Conservation (phyloP, 2,113 vertebrate species). For the Stegastes partitus region DNA sequence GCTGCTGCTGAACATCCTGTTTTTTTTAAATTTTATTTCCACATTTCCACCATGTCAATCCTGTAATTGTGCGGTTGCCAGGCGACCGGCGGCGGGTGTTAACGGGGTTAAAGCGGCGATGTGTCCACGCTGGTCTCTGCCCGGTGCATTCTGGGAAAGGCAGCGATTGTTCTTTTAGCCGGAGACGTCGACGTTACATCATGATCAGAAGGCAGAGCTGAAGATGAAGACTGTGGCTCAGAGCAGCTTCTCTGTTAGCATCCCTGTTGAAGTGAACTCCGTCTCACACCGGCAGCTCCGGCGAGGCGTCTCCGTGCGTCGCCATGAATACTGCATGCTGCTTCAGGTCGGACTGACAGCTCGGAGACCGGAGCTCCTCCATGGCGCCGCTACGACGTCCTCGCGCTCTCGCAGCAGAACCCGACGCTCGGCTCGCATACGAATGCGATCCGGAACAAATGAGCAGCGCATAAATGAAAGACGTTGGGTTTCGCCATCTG, state of each 20-base stretch:
- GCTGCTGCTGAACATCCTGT: no score
- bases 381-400: conserved; percentile 1
- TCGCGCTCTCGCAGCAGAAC: no score
- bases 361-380: conserved; percentile 49
- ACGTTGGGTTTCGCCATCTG: background rate
- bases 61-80: background rate
- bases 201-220: background rate
- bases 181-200: no score
- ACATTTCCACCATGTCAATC: no score
- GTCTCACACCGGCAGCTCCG: no score
- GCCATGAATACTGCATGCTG: conserved; percentile 18
- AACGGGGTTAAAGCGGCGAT: background rate
- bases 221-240: no score
- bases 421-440: no score
- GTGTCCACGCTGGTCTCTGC: background rate
- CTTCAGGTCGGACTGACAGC: conserved; percentile 52
- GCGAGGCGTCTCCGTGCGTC: no score
- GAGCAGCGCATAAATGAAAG: background rate
- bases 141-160: background rate
- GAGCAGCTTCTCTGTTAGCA: no score
- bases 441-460: conserved; percentile 6
- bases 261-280: no score
- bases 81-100: background rate
- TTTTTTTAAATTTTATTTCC: no score
- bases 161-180: background rate